Evolutionary conservation across 2,888 invertebrate genomes (phyloP), one percentile per base, ranked within the genome.

Genomic region (Bugula neritina): DNA sequence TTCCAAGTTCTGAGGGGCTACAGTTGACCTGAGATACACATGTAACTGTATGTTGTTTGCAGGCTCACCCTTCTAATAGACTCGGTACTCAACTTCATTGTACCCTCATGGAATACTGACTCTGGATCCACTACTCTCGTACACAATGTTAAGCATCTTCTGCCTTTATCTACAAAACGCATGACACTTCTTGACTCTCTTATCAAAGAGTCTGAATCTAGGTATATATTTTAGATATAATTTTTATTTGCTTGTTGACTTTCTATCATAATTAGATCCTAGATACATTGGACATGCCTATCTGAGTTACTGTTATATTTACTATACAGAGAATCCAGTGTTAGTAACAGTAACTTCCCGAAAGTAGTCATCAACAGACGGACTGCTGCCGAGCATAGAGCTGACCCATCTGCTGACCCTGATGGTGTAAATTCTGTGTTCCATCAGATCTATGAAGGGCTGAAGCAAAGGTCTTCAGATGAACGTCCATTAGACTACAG

Each of bases 31-130:
- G n/a, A n/a, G n/a, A n/a, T n/a, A n/a, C n/a, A n/a, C n/a, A n/a
- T n/a, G n/a, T n/a, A n/a, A n/a, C n/a, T n/a, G n/a, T n/a, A n/a
- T n/a, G n/a, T n/a, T n/a, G n/a, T n/a, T 73, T 75, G 13, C 71
- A 83, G 83, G 72, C 80, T 83, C 76, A 77, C 81, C 55, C 75
- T 77, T 35, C 74, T 83, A 34, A 73, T 83, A 73, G 83, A 83
- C 76, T 82, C 81, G 77, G 80, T 82, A 17, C 75, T 83, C 72
- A 78, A 78, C 34, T 82, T 79, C 74, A 74, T 83, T 23, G 80
- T 83, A 1, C 83, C 83, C 29, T 75, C 80, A 71, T 83, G 83
- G 83, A 80, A 82, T 74, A 79, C 77, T 74, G 80, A 82, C 57
- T 75, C 80, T 43, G 80, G 80, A 25, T 79, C 80, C 27, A 79